A percentile compares a stretch with the other conserved stretches of the same genome.
Conservation (phyloP, 2,888 invertebrate genomes). For the Diarsia brunnea region DNA sequence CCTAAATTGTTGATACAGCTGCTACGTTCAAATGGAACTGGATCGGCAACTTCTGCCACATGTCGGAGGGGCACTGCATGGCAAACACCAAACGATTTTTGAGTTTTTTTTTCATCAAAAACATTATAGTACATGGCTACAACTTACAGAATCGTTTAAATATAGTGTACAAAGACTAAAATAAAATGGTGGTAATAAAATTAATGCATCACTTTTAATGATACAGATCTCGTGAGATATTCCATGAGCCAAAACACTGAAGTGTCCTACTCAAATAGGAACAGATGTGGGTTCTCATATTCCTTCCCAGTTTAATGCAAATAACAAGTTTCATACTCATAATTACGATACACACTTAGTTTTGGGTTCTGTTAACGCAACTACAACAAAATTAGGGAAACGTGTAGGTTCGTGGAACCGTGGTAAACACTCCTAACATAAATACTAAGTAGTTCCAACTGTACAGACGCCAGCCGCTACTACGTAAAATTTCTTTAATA, state of each 20-base stretch:
- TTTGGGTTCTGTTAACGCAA: constrained; percentile 25
- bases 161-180: too few relatives aligned
- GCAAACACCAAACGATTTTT: too few relatives aligned
- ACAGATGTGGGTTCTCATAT: constrained; percentile 28
- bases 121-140: too few relatives aligned
- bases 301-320: constrained; percentile 21
- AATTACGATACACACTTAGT: constrained; percentile 35
- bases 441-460: not conserved
- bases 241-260: not conserved
- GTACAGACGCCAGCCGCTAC: too few relatives aligned
- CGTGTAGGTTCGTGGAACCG: not conserved
- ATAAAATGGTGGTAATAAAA: too few relatives aligned
- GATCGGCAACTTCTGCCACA: too few relatives aligned
- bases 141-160: too few relatives aligned
- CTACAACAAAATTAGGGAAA: constrained; percentile 30
- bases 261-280: constrained; percentile 28
- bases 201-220: not conserved
- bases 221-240: not conserved
- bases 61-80: too few relatives aligned
- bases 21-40: too few relatives aligned
- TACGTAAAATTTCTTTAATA: too few relatives aligned
- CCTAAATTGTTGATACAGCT: too few relatives aligned
- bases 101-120: too few relatives aligned
- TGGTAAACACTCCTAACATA: constrained; percentile 6
- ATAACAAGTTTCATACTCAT: constrained; percentile 32